These are phyloP conservation scores for Sinocyclocheilus anophthalmus DNA, from an alignment of 2,113 vertebrate species.

Conservation along the genomic window DNA sequence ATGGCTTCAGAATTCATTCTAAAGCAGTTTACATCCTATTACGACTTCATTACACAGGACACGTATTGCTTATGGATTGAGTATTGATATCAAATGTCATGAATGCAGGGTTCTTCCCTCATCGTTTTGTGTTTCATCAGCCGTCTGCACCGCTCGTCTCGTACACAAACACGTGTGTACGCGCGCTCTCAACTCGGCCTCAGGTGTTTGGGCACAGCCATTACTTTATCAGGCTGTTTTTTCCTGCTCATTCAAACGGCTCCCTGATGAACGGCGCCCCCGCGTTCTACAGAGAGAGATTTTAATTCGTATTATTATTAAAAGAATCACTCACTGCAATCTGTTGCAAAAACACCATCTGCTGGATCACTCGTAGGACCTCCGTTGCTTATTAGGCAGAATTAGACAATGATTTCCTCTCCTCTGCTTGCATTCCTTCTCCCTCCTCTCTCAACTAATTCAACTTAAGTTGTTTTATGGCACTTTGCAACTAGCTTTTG, in stretches of 20 bases:
- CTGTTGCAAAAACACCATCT: conserved; percentile 73
- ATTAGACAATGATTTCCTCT: conserved; percentile 69
- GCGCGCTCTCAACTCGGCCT: conserved; percentile 52
- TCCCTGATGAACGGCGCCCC: conserved; percentile 61
- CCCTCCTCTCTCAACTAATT: conserved; percentile 44
- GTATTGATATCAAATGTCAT: neutral
- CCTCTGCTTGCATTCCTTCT: conserved; percentile 44
- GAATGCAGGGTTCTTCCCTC: neutral
- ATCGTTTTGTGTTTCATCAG: conserved; percentile 28
- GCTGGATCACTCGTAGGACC: conserved; percentile 66
- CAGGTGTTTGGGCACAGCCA: conserved; percentile 63
- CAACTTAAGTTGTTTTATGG: conserved; percentile 56
- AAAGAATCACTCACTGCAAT: conserved; percentile 69
- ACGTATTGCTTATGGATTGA: conserved; percentile 16
- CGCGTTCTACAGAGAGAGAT: conserved; percentile 63
- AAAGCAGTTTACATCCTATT: conserved; percentile 22
- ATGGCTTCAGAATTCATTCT: conserved; percentile 8
- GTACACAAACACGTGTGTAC: neutral
- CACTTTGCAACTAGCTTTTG: conserved; percentile 45
- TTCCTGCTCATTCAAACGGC: conserved; percentile 61
- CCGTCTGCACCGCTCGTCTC: neutral
- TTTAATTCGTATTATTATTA: conserved; percentile 73
- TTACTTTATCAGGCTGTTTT: conserved; percentile 63
- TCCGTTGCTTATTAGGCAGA: conserved; percentile 69
- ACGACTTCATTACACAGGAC: conserved; percentile 21